Percentiles rank a stretch among this genome's conserved stretches.
These are phyloP conservation scores for Hypanus sabinus DNA, from an alignment of 2,113 vertebrate genomes.

Conservation along the genomic window DNA sequence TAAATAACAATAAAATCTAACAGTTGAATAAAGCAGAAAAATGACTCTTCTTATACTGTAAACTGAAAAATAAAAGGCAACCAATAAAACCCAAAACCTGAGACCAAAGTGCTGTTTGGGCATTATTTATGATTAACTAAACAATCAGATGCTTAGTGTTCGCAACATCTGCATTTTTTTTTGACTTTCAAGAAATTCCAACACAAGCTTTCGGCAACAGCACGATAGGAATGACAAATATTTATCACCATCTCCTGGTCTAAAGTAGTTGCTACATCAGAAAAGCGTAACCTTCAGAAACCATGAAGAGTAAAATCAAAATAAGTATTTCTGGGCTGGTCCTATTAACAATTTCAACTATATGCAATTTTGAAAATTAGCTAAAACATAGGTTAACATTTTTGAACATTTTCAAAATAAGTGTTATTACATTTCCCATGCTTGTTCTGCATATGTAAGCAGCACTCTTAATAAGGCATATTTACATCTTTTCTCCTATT, in stretches of 20 bases:
- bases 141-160: no score
- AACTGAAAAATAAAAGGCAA: neutral
- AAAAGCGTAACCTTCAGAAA: neutral
- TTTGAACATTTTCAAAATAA: neutral
- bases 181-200: neutral
- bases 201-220: neutral
- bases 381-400: neutral
- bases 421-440: neutral
- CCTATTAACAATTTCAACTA: neutral
- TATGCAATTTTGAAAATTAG: neutral
- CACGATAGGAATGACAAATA: neutral
- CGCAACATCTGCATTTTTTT: no score
- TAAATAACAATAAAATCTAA: neutral
- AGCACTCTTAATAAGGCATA: neutral
- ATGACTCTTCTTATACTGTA: neutral
- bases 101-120: neutral
- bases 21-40: neutral
- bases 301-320: neutral
- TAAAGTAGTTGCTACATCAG: neutral
- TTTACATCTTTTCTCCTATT: neutral
- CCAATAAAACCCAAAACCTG: neutral
- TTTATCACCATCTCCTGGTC: conserved; percentile 27
- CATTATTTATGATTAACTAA: neutral
- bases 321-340: neutral
- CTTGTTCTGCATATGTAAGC: neutral